These are phyloP conservation scores for Epinotia demarniana DNA, from an alignment of 2,888 invertebrate species.

Conservation along the genomic window DNA sequence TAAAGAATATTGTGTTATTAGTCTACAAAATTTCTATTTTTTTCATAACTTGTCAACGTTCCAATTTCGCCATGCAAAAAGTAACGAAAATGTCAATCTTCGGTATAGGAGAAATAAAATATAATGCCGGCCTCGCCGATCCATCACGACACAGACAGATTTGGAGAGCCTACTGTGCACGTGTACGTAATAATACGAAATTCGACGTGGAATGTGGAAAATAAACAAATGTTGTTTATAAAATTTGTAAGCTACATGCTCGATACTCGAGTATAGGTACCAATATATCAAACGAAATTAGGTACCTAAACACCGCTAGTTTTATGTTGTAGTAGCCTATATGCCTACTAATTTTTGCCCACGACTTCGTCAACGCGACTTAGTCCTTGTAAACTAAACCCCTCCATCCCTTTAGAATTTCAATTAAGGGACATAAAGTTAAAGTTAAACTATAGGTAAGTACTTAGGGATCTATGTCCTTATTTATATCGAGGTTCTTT, in stretches of 20 bases:
- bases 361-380: too few species aligned
- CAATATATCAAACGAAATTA: not conserved
- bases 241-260: conserved; percentile 1
- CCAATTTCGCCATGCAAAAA: conserved; percentile 48
- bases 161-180: conserved; percentile 53
- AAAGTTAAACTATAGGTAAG: too few species aligned
- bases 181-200: conserved; percentile 51
- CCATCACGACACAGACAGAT: conserved; percentile 52
- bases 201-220: conserved; percentile 25
- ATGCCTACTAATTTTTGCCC: too few species aligned
- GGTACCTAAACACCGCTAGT: not conserved
- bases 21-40: conserved; percentile 48
- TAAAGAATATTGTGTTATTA: conserved; percentile 4
- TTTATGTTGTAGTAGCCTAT: not conserved
- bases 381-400: too few species aligned
- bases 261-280: not conserved
- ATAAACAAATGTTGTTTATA: conserved; percentile 26
- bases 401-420: too few species aligned
- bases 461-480: too few species aligned
- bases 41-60: conserved; percentile 44
- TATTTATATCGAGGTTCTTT: too few species aligned
- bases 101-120: conserved; percentile 58
- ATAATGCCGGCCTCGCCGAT: conserved; percentile 51
- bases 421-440: too few species aligned
- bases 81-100: conserved; percentile 65